Evolutionary conservation across 1,140 invertebrate genomes (phyloP).

Genomic region (Atta colombica): DNA sequence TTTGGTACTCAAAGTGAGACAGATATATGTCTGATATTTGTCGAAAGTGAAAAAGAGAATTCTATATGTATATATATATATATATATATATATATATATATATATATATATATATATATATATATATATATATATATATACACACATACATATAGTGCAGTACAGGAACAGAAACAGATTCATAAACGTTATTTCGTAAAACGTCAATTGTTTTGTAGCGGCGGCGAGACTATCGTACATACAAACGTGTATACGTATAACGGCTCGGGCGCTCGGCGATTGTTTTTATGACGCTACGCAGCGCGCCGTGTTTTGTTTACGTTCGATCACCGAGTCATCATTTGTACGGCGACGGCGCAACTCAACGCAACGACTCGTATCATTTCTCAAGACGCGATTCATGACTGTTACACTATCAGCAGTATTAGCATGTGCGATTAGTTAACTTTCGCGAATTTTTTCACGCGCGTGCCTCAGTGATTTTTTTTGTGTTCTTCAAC

Average conservation of each 20-base stretch:
- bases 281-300: slow-evolving; percentile 3
- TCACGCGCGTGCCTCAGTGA: not conserved
- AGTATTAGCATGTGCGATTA: not conserved
- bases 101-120: too few relatives aligned
- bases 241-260: too few relatives aligned
- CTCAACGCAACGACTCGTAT: not conserved
- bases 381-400: not conserved
- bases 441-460: not conserved
- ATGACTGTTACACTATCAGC: not conserved
- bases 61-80: too few relatives aligned
- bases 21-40: too few relatives aligned
- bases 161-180: too few relatives aligned
- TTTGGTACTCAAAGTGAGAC: too few relatives aligned
- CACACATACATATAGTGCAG: too few relatives aligned
- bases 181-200: not conserved
- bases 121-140: too few relatives aligned
- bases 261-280: not conserved
- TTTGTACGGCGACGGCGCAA: not conserved
- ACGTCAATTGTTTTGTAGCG: not conserved
- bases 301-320: not conserved
- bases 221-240: not conserved
- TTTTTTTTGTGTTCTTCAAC: too few relatives aligned
- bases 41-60: too few relatives aligned
- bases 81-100: too few relatives aligned
- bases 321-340: slow-evolving; percentile 1